Evolutionary conservation across 2,888 invertebrate genomes (phyloP), one percentile per base, ranked within the genome.

Genomic region (Mythimna loreyi): DNA sequence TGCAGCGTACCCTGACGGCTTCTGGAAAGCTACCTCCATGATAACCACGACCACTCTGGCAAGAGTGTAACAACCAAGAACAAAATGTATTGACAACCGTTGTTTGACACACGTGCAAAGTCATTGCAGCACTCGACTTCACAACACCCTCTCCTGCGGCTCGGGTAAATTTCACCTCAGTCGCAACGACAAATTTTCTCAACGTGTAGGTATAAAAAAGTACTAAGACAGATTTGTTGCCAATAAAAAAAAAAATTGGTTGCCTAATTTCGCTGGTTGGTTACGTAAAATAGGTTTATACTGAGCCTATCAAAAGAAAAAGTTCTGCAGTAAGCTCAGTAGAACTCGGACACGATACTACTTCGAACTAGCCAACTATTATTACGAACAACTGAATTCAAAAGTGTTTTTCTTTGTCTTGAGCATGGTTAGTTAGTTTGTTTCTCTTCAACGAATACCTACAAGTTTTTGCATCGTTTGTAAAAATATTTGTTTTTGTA

Each of bases 331-430:
- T 69, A 50, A 52, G 71, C 59, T 75, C 28, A 53, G 16, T 67
- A 33, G 47, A 78, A 72, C 70, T 72, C 64, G 1, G 50, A 33
- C 49, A 43, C 21, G 68, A 65, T 53, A 56, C n/a, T 78, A 84
- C 67, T 81, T 68, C n/a, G 23, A 36, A 40, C 47, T 61, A 30
- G 52, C 66, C 69, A 23, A 69, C 75, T 81, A 75, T 73, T 81
- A 79, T 79, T 75, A 83, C 72, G 73, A 83, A 75, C 60, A 68
- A 81, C 73, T 80, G 65, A 81, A 84, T 80, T 75, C 72, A 59
- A 76, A 85, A 86, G 76, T 77, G 70, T 79, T 82, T 73, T 75
- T 83, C 83, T 84, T 84, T 84, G 81, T 78, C 63, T 53, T 67
- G 57, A 76, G 80, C 67, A 76, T 63, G 68, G 77, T 72, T 78